Conservation (phyloP, 1,140 invertebrate species). For the Cyclina sinensis region DNA sequence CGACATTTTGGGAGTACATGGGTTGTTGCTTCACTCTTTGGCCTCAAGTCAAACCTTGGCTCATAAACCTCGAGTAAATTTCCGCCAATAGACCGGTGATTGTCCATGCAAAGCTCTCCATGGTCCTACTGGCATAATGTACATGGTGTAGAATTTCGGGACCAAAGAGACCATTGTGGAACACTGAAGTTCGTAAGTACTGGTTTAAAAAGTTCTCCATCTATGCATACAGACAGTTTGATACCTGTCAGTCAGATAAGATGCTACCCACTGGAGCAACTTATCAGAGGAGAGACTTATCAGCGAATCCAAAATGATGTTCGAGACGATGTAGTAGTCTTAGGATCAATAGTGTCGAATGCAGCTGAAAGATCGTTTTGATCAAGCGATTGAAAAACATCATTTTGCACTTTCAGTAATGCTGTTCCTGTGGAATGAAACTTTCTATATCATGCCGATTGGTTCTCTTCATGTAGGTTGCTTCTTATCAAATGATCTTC, state of each 20-base stretch:
- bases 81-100: background rate
- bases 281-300: too few relatives aligned
- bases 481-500: too few relatives aligned
- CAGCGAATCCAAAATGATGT: conserved; percentile 42
- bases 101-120: conserved; percentile 9
- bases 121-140: background rate
- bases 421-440: conserved; percentile 31
- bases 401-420: conserved; percentile 33
- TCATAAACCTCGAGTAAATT: background rate
- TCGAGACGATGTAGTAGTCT: background rate
- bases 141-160: background rate
- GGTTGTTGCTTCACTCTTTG: too few relatives aligned
- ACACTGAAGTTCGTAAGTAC: background rate
- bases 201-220: background rate
- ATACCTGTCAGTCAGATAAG: conserved; percentile 9
- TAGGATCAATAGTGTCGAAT: conserved; percentile 47
- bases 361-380: conserved; percentile 26
- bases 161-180: background rate
- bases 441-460: too few relatives aligned
- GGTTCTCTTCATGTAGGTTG: too few relatives aligned
- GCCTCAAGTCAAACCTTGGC: too few relatives aligned
- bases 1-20: too few relatives aligned
- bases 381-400: conserved; percentile 27
- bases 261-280: conserved; percentile 8
- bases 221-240: conserved; percentile 44